Evolutionary conservation across 2,113 vertebrate species (phyloP), one percentile per base, ranked within the genome.

Genomic region (Malurus elegans): DNA sequence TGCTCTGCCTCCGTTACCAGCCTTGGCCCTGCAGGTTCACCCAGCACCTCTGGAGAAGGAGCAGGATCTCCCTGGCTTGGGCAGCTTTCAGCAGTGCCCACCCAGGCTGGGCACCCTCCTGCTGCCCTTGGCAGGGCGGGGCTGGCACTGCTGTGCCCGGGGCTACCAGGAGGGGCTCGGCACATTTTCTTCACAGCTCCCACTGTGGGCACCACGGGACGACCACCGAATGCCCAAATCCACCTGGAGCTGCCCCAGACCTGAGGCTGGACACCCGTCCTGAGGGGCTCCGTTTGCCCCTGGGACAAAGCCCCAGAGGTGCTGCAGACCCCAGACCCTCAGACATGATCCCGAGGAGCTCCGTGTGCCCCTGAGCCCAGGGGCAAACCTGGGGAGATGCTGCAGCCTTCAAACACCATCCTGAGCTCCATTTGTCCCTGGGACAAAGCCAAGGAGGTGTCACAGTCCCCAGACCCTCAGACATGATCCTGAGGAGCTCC

Each of bases 81-180:
- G 28, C 40, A 73, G 40, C 34, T 67, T 69, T 29, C 69, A 45
- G 5, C 51, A 11, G 17, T 45, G 19, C 15, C n/a, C 4, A 1
- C 5, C 5, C 2, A 3, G 42, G 12, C 18, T 7, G 4, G 21
- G 12, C 21, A 12, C 25, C 25, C 12, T 62, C 28, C 16, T 9
- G 36, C 61, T 45, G 50, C 69, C 60, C 3, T 29, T 76, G 60
- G 44, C 66, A 42, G 38, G 26, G 28, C 10, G 6, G 2, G 2
- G 2, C 51, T 54, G 54, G 42, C 61, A 40, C 7, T 9, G 6
- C 15, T 1, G 2, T 26, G 67, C 50, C 84, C 0, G 0, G 4
- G 36, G 12, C 54, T 44, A 34, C 34, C 28, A 64, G 38, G 17
- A 48, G 38, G 5, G 1, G 8, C 34, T n/a, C 1, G 1, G 38